Evolutionary conservation across 2,888 invertebrate species (phyloP).

Genomic region (Heteropelma amictum): DNA sequence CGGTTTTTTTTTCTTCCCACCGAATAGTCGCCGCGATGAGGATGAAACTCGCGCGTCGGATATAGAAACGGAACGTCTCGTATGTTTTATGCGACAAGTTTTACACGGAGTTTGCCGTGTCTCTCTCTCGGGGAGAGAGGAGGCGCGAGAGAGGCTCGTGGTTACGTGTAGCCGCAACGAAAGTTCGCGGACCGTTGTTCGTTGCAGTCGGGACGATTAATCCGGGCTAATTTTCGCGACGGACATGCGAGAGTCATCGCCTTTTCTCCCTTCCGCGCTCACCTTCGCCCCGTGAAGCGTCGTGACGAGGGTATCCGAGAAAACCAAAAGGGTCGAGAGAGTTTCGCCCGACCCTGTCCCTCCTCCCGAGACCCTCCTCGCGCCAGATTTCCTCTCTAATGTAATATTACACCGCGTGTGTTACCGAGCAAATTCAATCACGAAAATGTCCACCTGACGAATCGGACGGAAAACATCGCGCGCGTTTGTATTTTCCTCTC

Average conservation of each 20-base stretch:
- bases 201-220: slow-evolving; percentile 59
- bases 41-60: too few species aligned
- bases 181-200: slow-evolving; percentile 60
- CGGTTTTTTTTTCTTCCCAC: too few species aligned
- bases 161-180: slow-evolving; percentile 31
- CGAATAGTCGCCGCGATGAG: too few species aligned
- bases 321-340: slow-evolving; percentile 32
- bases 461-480: slow-evolving; percentile 30
- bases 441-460: slow-evolving; percentile 45
- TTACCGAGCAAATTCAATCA: slow-evolving; percentile 24
- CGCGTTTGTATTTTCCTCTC: slow-evolving; percentile 13
- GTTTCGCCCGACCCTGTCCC: not conserved
- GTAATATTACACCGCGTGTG: slow-evolving; percentile 29
- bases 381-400: slow-evolving; percentile 40
- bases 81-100: too few species aligned
- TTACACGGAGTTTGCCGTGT: not conserved
- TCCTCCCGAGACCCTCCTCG: not conserved
- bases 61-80: too few species aligned
- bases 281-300: not conserved
- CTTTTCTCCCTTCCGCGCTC: slow-evolving; percentile 11
- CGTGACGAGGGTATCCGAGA: slow-evolving; percentile 19
- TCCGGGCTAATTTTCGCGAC: slow-evolving; percentile 59
- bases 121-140: not conserved
- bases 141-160: not conserved
- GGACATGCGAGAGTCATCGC: slow-evolving; percentile 34